Evolutionary conservation across 2,888 invertebrate species (phyloP), one percentile per base, ranked within the genome.

Genomic region (Julus scandinavius): DNA sequence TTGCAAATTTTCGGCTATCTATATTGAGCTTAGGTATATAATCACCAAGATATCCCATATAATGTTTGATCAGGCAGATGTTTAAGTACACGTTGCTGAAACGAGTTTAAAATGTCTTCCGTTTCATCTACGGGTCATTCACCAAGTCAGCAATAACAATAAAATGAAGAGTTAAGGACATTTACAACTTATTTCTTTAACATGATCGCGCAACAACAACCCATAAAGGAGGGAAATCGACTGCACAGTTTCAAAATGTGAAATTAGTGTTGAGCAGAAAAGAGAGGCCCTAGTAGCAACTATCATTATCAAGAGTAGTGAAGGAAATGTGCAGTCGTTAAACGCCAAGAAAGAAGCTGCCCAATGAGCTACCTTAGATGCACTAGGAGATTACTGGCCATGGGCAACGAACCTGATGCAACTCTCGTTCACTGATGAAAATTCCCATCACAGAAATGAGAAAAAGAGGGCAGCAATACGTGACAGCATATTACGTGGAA

Each of bases 131-230:
- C 80, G 80, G 80, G 80, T 80, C 80, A 80, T 80, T 80, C 80
- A 80, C 80, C 80, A 80, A 38, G 80, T 80, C 38, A 38, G 80
- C 80, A 80, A 80, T 80, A 80, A 80, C 80, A 80, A 80, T 80
- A 80, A 80, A 80, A 80, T 20, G 80, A 80, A 80, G 38, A 38
- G 80, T 80, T 80, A 80, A 80, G 80, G 80, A 80, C 80, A 80
- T 80, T 80, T 80, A 29, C 80, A 80, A 80, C 80, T 80, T 80
- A 80, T 80, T 80, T 80, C 80, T 38, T 80, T 13, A 80, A 80
- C 80, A 38, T 80, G 80, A 80, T 80, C 80, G 80, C 80, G 80
- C 80, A 80, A 80, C 80, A 80, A 80, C 80, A 80, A 80, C 38
- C 38, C 80, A 80, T 80, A 80, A 80, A 80, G 13, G 80, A 80